phyloP scores from a whole-genome alignment of 2,888 invertebrate genomes.

The Brenthis ino region DNA sequence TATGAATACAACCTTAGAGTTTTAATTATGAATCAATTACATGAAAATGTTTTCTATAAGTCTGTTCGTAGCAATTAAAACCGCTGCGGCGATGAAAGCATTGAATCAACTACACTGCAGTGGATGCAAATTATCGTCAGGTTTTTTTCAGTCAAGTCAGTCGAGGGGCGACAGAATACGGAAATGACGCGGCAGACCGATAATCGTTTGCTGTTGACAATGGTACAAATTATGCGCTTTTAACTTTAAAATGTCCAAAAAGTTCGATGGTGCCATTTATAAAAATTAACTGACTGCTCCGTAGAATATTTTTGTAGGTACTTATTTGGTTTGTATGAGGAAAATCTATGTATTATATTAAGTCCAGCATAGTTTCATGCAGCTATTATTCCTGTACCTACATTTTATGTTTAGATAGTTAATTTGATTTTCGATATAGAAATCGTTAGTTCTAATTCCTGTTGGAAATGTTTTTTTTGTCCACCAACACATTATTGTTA shows the following conservation, averaged over 20 bases:
- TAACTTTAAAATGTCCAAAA: constrained; percentile 34
- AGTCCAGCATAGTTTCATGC: no score
- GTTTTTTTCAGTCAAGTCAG: constrained; percentile 49
- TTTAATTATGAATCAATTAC: constrained; percentile 20
- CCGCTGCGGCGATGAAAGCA: constrained; percentile 37
- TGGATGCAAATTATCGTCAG: constrained; percentile 47
- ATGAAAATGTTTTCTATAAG: constrained; percentile 23
- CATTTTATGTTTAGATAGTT: no score
- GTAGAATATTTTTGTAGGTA: no score
- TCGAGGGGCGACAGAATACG: constrained; percentile 40
- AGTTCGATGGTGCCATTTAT: background rate
- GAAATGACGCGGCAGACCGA: constrained; percentile 46
- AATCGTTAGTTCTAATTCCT: no score
- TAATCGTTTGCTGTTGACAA: constrained; percentile 48
- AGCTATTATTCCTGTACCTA: no score
- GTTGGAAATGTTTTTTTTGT: no score
- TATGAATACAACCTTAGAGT: constrained; percentile 7
- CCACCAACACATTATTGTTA: no score
- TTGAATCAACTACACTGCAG: constrained; percentile 47
- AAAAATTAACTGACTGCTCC: no score
- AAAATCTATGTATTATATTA: no score
- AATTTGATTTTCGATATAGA: no score
- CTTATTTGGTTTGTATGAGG: no score
- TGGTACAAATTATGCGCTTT: constrained; percentile 44
- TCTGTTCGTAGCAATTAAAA: constrained; percentile 35